These are phyloP conservation scores for Papilio polytes DNA, from an alignment of 1,140 invertebrate genomes.

Conservation along the genomic window DNA sequence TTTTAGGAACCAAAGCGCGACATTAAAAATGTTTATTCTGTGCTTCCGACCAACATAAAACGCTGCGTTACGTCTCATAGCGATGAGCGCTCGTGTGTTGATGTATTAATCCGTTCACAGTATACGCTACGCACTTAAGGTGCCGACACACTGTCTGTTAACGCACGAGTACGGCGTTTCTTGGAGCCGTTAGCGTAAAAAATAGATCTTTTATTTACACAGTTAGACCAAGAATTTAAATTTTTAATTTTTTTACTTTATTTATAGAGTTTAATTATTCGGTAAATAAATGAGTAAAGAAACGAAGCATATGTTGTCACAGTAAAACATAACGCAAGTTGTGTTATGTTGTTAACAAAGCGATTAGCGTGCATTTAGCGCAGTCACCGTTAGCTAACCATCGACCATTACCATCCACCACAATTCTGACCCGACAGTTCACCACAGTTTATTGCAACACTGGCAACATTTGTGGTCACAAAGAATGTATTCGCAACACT, in stretches of 20 bases:
- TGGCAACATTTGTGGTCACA: not conserved
- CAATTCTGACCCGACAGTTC: not conserved
- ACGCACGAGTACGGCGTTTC: not conserved
- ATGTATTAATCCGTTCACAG: slow-evolving; percentile 8
- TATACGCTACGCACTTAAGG: not conserved
- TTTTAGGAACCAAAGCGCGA: not conserved
- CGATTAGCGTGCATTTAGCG: not conserved
- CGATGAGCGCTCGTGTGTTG: slow-evolving; percentile 1
- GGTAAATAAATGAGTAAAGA: not conserved
- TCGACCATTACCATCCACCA: not conserved
- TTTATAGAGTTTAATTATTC: no score
- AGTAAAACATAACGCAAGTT: not conserved
- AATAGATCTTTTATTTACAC: not conserved
- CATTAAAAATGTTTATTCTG: slow-evolving; percentile 3
- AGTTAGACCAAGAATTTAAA: no score
- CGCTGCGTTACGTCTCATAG: not conserved
- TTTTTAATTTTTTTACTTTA: no score
- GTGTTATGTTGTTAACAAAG: not conserved
- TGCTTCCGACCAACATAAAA: slow-evolving; percentile 1
- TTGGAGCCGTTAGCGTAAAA: not conserved
- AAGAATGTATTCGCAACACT: not conserved
- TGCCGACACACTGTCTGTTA: slow-evolving; percentile 15
- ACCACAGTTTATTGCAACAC: not conserved
- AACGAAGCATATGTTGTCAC: not conserved
- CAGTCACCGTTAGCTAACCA: not conserved